These are phyloP conservation scores for Meloidogyne floridensis DNA, from an alignment of 1,140 invertebrate genomes.

Conservation along the genomic window DNA sequence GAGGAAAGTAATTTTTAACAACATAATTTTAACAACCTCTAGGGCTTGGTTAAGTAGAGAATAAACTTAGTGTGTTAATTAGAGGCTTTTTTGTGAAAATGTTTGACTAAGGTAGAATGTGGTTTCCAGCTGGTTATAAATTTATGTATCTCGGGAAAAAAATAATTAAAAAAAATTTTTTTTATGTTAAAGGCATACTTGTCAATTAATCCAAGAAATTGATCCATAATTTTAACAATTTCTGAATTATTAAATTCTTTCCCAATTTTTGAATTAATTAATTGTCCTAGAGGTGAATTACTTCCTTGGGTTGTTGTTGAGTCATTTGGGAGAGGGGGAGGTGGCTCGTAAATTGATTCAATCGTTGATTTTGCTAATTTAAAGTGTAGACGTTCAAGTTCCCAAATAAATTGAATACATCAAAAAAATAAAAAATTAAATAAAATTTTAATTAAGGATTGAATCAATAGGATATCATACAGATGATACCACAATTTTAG, in stretches of 20 bases:
- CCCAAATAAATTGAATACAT: conserved; percentile 24
- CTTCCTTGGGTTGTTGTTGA: neutral
- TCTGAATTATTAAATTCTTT: conserved; percentile 1
- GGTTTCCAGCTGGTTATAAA: too few species aligned
- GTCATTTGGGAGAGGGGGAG: neutral
- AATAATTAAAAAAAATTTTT: too few species aligned
- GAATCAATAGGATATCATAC: too few species aligned
- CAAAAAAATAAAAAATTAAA: neutral
- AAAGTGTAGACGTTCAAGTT: conserved; percentile 23
- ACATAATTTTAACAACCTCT: too few species aligned
- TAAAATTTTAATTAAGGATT: too few species aligned
- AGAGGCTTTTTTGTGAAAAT: too few species aligned
- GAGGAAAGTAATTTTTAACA: too few species aligned
- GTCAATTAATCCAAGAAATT: conserved; percentile 20
- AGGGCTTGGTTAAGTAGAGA: too few species aligned
- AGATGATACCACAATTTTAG: too few species aligned
- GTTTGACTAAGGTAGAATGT: too few species aligned
- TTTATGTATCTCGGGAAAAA: too few species aligned
- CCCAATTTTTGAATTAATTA: neutral
- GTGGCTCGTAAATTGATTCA: conserved; percentile 15
- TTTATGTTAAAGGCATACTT: neutral
- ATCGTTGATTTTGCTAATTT: conserved; percentile 17
- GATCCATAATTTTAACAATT: conserved; percentile 10
- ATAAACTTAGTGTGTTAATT: too few species aligned
- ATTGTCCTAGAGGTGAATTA: neutral